These are phyloP conservation scores for Andrena dorsata DNA, from an alignment of 2,888 invertebrate genomes.

Conservation along the genomic window DNA sequence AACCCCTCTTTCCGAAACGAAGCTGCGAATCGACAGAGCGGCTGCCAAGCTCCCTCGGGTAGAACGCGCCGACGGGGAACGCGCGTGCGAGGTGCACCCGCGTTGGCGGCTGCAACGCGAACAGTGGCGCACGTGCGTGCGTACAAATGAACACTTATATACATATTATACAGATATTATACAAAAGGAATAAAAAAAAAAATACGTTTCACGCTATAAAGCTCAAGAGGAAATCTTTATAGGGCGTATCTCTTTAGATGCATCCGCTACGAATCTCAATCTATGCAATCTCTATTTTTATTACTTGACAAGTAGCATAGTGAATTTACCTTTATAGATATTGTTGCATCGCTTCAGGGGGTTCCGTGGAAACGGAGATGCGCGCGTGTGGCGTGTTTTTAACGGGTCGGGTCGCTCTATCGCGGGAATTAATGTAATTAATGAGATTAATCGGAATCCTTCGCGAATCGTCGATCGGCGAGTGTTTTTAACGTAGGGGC, in stretches of 20 bases:
- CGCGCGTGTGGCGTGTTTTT: not conserved
- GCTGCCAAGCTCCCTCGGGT: not conserved
- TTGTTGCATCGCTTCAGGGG: constrained; percentile 64
- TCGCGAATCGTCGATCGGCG: too few species aligned
- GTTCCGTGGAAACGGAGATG: constrained; percentile 23
- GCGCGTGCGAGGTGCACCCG: not conserved
- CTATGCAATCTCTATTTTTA: constrained; percentile 85
- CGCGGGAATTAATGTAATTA: constrained; percentile 1
- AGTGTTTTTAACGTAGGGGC: too few species aligned
- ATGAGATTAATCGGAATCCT: too few species aligned
- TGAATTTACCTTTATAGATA: constrained; percentile 66
- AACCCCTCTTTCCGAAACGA: not conserved
- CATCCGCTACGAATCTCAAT: constrained; percentile 83
- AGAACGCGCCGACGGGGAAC: not conserved
- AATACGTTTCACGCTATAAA: constrained; percentile 63
- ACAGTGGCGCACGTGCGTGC: constrained; percentile 17
- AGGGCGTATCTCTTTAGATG: constrained; percentile 79
- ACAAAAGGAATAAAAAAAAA: constrained; percentile 33
- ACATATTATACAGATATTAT: constrained; percentile 48
- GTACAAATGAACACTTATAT: constrained; percentile 46
- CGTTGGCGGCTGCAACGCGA: not conserved
- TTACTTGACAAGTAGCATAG: constrained; percentile 80
- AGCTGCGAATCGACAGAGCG: constrained; percentile 16
- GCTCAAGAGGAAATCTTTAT: constrained; percentile 73
- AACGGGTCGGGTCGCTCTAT: constrained; percentile 3